Evolutionary conservation across 1,140 invertebrate genomes (phyloP), one percentile per base, ranked within the genome.

Genomic region (Leptinotarsa defecta): DNA sequence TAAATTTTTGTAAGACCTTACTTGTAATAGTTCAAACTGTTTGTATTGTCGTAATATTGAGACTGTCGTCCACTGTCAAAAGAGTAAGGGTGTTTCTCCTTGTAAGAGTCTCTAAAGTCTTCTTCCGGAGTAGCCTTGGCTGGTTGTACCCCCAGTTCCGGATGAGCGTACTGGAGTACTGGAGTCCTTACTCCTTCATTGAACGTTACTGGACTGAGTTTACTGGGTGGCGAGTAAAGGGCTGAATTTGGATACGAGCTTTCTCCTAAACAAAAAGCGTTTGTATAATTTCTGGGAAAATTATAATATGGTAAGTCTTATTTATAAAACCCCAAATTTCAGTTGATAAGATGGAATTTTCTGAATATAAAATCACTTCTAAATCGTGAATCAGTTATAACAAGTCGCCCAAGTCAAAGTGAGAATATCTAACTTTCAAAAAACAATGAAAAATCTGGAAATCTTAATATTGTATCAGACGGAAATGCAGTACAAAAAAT

Each of bases 111-210:
- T 6, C 48, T 65, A 19, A 62, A 64, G 34, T 87, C 81, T 63
- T 87, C 84, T 48, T 88, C 86, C 43, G 85, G 76, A 2, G 86
- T 87, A 3, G 86, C 87, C 83, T 91, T 92, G 0, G 91, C 92
- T 0, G 91, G 91, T 79, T 94, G 93, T 0, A 92, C 90, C 6
- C 93, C 93, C 2, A 93, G 83, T 78, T 94, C 93, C 0, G 93
- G 93, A 83, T 94, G 92, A 6, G 92, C 92, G 78, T 94, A 94
- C 78, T 94, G 92, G 2, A 93, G 85, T 4, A 94, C 91, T 1
- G 93, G 93, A 20, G 91, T 90, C 67, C 92, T 86, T 0, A 91
- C 90, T 61, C 91, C 91, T 78, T 92, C 89, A 79, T 92, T 92
- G 73, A 92, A 88, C 2, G 86, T 87, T 0, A 89, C 84, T 0